Evolutionary conservation across 2,888 invertebrate species (phyloP).

Genomic region (Apamea crenata): DNA sequence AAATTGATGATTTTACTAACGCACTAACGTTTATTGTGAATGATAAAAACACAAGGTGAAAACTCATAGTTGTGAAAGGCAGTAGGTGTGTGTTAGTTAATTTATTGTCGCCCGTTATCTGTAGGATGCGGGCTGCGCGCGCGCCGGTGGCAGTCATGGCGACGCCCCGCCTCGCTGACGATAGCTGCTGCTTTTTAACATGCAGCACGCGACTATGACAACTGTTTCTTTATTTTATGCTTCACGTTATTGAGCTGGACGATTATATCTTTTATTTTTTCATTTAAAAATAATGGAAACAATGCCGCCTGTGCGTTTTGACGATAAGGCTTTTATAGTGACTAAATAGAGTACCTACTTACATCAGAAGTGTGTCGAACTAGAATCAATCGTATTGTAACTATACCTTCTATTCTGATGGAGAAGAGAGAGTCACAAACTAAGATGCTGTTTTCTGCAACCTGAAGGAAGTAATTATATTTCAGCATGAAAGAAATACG

Average conservation of each 20-base stretch:
- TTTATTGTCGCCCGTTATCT: conserved; percentile 88
- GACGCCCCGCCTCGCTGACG: conserved; percentile 66
- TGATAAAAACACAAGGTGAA: conserved; percentile 85
- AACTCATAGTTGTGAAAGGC: conserved; percentile 87
- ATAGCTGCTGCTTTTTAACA: conserved; percentile 75
- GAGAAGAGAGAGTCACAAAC: neutral
- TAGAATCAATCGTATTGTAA: neutral
- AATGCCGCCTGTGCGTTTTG: neutral
- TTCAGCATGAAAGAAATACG: neutral
- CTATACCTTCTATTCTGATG: neutral
- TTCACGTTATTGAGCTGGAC: conserved; percentile 9
- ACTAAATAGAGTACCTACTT: no score
- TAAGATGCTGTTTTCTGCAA: neutral
- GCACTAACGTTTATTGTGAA: conserved; percentile 66
- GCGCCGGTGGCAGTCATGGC: conserved; percentile 78
- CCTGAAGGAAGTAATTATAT: neutral
- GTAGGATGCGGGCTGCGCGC: conserved; percentile 86
- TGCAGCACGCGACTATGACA: conserved; percentile 85
- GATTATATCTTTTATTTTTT: neutral
- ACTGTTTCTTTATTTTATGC: conserved; percentile 71
- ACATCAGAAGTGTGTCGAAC: neutral
- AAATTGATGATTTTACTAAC: conserved; percentile 48
- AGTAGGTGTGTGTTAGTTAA: conserved; percentile 81
- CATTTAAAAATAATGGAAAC: conserved; percentile 9
- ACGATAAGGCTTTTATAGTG: neutral